Conservation (phyloP, 2,797 vertebrate genomes). For the Rachycentron canadum region DNA sequence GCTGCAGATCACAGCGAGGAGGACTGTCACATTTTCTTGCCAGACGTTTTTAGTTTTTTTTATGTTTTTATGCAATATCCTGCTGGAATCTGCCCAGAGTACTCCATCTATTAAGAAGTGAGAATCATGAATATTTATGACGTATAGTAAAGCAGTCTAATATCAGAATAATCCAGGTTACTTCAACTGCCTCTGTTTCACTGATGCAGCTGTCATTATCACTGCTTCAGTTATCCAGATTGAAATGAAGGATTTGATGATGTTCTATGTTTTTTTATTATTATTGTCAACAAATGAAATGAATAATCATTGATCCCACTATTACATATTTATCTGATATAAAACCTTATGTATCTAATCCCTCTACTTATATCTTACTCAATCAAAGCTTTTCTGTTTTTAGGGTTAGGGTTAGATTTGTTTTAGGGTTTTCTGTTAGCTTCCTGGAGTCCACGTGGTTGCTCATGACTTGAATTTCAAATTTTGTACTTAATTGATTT, state of each 20-base stretch:
- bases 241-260: background rate
- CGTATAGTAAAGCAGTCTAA: background rate
- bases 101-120: background rate
- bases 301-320: background rate
- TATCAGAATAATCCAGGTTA: conserved; percentile 22
- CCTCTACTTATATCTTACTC: background rate
- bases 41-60: conserved; percentile 4
- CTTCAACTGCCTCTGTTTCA: conserved; percentile 20
- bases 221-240: background rate
- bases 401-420: too few species aligned
- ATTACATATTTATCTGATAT: too few species aligned
- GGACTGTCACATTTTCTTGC: background rate
- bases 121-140: conserved; percentile 26
- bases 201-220: background rate
- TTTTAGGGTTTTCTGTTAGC: too few species aligned
- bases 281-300: background rate
- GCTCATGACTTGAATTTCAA: too few species aligned
- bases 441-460: too few species aligned
- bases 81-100: conserved; percentile 1
- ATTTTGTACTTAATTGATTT: too few species aligned
- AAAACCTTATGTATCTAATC: background rate
- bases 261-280: background rate
- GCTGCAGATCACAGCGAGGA: background rate
- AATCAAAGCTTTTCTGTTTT: background rate
- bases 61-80: conserved; percentile 4